Percentiles rank a stretch among this genome's conserved stretches.
Conservation (phyloP, 1,140 invertebrate species). For the Drosophila repletoides region DNA sequence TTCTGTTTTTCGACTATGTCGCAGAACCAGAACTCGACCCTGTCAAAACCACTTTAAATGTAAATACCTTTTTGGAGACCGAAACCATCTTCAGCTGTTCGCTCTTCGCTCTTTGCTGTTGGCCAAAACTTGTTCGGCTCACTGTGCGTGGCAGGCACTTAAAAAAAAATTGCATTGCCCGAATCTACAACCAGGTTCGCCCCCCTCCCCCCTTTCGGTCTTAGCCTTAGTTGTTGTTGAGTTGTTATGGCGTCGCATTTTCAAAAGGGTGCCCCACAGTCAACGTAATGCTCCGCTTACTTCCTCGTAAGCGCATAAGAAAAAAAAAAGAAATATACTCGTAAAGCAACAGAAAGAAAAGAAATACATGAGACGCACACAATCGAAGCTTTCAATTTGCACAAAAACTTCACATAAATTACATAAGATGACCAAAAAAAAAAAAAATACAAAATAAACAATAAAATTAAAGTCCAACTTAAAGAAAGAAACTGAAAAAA, state of each 20-base stretch:
- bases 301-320: conserved; percentile 56
- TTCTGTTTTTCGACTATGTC: conserved; percentile 19
- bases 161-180: conserved; percentile 23
- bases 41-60: conserved; percentile 23
- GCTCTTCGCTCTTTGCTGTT: background rate
- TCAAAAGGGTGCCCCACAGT: conserved; percentile 60
- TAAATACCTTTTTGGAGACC: background rate
- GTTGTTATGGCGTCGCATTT: conserved; percentile 47
- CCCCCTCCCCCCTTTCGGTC: background rate
- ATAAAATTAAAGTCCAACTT: conserved; percentile 31
- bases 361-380: conserved; percentile 24
- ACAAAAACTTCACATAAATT: conserved; percentile 78
- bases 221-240: conserved; percentile 14
- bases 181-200: background rate
- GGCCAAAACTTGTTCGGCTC: conserved; percentile 19
- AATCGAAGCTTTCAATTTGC: conserved; percentile 72
- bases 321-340: background rate
- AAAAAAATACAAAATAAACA: background rate
- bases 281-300: conserved; percentile 75
- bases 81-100: conserved; percentile 4
- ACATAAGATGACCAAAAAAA: conserved; percentile 65
- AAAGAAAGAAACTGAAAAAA: conserved; percentile 6
- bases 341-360: conserved; percentile 16
- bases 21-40: conserved; percentile 34
- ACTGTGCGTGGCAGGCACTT: conserved; percentile 31